A percentile compares a stretch with the other conserved stretches of the same genome.
phyloP scores from a whole-genome alignment of 92 coral and sea anemone species.

The Ricordea florida region DNA sequence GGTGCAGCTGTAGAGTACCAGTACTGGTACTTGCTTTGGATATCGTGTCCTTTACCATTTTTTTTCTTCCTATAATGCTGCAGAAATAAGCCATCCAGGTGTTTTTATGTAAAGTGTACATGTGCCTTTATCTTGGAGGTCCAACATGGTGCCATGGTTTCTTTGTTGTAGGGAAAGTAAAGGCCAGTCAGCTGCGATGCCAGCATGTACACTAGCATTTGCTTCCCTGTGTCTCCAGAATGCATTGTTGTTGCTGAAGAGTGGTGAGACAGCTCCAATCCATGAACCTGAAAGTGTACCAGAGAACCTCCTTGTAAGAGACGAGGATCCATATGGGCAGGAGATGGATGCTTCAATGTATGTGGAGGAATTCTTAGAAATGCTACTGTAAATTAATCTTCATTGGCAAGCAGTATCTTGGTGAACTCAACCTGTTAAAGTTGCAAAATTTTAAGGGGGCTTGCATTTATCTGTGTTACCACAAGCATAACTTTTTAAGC shows the following conservation, averaged over 20 bases:
- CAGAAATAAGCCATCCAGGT: too few relatives aligned
- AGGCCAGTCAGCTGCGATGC: slow-evolving; percentile 98
- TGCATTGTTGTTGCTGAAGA: slow-evolving; percentile 82
- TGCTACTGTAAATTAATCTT: too few relatives aligned
- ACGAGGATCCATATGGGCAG: slow-evolving; percentile 55
- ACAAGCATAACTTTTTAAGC: too few relatives aligned
- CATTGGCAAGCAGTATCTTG: neutral
- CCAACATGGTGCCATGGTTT: neutral
- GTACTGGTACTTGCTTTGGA: too few relatives aligned
- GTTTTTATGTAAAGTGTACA: neutral
- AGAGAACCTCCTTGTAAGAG: slow-evolving; percentile 57
- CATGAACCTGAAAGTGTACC: slow-evolving; percentile 49
- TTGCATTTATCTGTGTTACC: too few relatives aligned
- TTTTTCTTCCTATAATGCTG: neutral
- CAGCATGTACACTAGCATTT: slow-evolving; percentile 96
- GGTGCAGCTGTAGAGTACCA: too few relatives aligned
- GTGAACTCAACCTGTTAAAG: too few relatives aligned
- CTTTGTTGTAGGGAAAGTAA: slow-evolving; percentile 29
- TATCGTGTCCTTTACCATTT: too few relatives aligned
- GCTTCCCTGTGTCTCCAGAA: slow-evolving; percentile 93
- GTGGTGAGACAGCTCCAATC: slow-evolving; percentile 29
- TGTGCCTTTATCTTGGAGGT: neutral
- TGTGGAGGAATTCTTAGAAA: too few relatives aligned
- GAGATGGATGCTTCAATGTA: slow-evolving; percentile 68
- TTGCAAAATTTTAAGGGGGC: too few relatives aligned